These are phyloP conservation scores for Ornithorhynchus anatinus DNA, from an alignment of 2,113 vertebrate genomes.

Conservation along the genomic window DNA sequence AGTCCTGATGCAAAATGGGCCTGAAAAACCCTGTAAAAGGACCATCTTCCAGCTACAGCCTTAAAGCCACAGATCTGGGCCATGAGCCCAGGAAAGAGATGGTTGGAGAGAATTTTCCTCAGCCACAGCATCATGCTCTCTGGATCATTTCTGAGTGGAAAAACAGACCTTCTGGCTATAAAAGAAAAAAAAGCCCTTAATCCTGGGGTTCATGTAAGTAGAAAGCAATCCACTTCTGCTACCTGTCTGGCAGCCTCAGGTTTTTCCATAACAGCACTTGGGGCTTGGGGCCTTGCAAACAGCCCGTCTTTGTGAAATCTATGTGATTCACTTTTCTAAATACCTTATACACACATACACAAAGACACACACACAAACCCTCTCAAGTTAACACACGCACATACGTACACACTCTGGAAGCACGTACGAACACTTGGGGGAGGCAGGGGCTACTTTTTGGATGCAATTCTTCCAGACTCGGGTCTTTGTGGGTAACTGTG, in stretches of 20 bases:
- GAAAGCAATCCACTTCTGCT: not conserved
- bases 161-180: not conserved
- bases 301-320: not conserved
- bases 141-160: not conserved
- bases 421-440: not conserved
- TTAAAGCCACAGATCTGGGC: too few species aligned
- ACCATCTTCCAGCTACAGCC: too few species aligned
- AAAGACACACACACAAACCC: too few species aligned
- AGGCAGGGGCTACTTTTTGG: not conserved
- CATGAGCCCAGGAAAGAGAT: too few species aligned
- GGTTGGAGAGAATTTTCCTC: not conserved
- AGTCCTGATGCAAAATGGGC: too few species aligned
- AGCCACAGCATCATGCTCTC: not conserved
- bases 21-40: too few species aligned
- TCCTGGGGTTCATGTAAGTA: not conserved
- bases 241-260: not conserved
- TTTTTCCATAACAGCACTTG: not conserved
- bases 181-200: not conserved
- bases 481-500: too few species aligned
- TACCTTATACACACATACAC: conserved; percentile 15
- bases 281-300: not conserved
- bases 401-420: not conserved
- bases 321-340: not conserved
- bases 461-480: not conserved
- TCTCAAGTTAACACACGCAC: too few species aligned